Base-by-base conservation (phyloP, 2,797 vertebrate species). In the Poecile montanus region DNA sequence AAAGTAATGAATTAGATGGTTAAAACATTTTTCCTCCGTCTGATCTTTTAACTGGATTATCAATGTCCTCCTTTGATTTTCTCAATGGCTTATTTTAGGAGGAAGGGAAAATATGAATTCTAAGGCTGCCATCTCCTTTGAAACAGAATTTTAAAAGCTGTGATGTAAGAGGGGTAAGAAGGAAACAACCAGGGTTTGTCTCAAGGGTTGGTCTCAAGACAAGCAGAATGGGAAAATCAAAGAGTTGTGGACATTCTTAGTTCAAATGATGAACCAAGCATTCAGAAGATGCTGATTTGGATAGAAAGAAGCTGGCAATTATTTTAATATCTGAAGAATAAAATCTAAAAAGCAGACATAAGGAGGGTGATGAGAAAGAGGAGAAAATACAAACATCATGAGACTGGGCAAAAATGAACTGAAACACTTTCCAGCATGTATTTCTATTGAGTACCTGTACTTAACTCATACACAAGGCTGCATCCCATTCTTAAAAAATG, bases 21-120 rank as follows among this genome's bases (percentile, higher is more conserved):
- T 89, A 89, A 45, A 90, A 61, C 48, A 62, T 30, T 74, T 93
- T 88, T 96, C 42, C 45, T 92, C 51, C 56, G 76, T 89, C 75
- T 94, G 75, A 92, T 94, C 92, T 95, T 89, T 94, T 91, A 95
- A 94, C 65, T 85, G 81, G 78, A 94, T 95, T 94, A 91, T 91
- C 89, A 62, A 51, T 85, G 91, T 88, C 22, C 27, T 75, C 17
- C 90, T 95, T 88, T 95, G 93, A 95, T 95, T 96, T 94, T 57
- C 57, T 91, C 81, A 93, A 93, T 62, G 29, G 25, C 9, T 94
- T 78, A 58, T 54, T 95, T 93, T 88, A 95, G 83, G 34, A 95
- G n/a, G 63, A 83, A 87, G 5, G 16, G 34, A 82, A 83, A 90
- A 82, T 82, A 74, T 8, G 44, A 89, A 88, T 91, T 91, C 65